Conservation (phyloP, 1,140 invertebrate species). For the Nebria ingens region DNA sequence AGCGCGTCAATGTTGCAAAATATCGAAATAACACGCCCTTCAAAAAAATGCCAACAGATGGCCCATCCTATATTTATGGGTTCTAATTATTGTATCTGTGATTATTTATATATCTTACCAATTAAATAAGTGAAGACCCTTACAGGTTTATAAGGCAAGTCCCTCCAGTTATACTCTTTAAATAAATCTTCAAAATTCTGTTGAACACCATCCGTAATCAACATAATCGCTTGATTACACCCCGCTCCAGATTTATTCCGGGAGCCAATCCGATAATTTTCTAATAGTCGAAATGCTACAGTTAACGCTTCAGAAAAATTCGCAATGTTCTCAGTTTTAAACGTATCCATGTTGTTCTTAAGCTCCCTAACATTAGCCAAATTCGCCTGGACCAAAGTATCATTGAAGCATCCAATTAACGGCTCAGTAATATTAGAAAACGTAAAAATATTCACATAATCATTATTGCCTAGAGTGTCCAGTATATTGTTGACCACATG, state of each 20-base stretch:
- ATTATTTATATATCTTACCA: conserved; percentile 33
- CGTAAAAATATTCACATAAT: conserved; percentile 82
- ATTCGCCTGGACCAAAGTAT: conserved; percentile 73
- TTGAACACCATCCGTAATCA: conserved; percentile 82
- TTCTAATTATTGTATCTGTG: too few species aligned
- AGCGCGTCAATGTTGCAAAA: too few species aligned
- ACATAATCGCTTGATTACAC: conserved; percentile 82
- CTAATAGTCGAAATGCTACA: conserved; percentile 42
- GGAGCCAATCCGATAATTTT: not conserved
- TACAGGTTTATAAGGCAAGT: conserved; percentile 50
- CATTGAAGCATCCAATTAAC: conserved; percentile 79
- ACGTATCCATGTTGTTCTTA: conserved; percentile 64
- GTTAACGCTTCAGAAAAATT: conserved; percentile 88
- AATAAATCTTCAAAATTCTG: conserved; percentile 77
- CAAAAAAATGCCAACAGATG: too few species aligned
- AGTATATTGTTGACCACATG: conserved; percentile 79
- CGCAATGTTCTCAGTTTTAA: conserved; percentile 80
- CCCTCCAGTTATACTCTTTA: conserved; percentile 60
- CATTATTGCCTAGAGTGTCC: conserved; percentile 87
- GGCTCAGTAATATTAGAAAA: conserved; percentile 60
- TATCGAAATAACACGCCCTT: too few species aligned
- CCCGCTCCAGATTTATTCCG: conserved; percentile 30
- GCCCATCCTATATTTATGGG: too few species aligned
- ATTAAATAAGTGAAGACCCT: conserved; percentile 85
- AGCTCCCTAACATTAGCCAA: conserved; percentile 77